Base-by-base conservation (phyloP, 2,113 vertebrate genomes). In the Amphiprion ocellaris region DNA sequence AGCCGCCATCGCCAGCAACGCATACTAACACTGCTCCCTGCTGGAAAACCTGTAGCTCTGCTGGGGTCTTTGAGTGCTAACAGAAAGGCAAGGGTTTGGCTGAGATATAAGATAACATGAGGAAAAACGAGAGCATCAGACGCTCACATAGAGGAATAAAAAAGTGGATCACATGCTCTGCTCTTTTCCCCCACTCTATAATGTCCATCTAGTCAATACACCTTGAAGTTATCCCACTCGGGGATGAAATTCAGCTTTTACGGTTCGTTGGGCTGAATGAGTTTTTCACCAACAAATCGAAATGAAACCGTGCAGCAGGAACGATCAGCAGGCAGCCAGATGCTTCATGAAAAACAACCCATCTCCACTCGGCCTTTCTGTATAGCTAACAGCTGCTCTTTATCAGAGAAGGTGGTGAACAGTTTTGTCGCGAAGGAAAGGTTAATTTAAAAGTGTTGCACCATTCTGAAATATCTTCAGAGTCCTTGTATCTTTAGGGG, bases 231-330 rank as follows among this genome's bases (percentile, higher is more conserved):
- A n/a, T 55, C 66, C 60, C 44, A 12, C 58, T 73, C 63, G 11
- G 79, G 75, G 62, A 72, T 60, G 33, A 72, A 60, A 69, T 39
- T 73, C 47, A 37, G 50, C 47, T 63, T 68, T 69, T 68, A 72
- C 49, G 69, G 46, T 83, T 79, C 56, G 23, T 68, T 79, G 75
- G 63, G 30, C 56, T n/a, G 10, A 53, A 55, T 21, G 55, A 49
- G 33, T 64, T 72, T 71, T 30, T 67, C 23, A 49, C 37, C 55
- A 55, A 46, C 53, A 77, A 23, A 72, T 62, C n/a, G 54, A 41
- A 63, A 68, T 24, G 74, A 67, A 41, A 24, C 59, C n/a, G 0
- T 4, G 2, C 68, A 50, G 61, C 62, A 33, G 69, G n/a, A 24
- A 53, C 41, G 10, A 0, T 3, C 60, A 58, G 21, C 17, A 21